Evolutionary conservation across 1,140 invertebrate genomes (phyloP), one percentile per base, ranked within the genome.

Genomic region (Lasaia peninsularis): DNA sequence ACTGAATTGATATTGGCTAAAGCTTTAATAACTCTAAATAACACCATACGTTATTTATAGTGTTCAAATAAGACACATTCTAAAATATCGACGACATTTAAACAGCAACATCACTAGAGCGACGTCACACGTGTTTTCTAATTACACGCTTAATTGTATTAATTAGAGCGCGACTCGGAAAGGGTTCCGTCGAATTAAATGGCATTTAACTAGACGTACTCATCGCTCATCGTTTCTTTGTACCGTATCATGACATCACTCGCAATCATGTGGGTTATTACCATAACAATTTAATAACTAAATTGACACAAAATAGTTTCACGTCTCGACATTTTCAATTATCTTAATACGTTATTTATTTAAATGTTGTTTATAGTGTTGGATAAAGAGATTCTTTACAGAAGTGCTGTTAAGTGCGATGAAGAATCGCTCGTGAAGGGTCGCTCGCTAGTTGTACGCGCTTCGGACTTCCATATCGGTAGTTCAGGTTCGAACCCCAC

Each of bases 61-160:
- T 28, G 24, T 28, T 28, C 8, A 2, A 28, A 28, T 5, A 6
- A 28, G 24, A 6, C 5, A 28, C 8, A 0, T 6, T 2, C 5
- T 6, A 24, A 28, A 28, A 28, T 28, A 51, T 51, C 31, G 50
- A 31, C 5, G 10, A 16, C 50, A 10, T 24, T 16, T 9, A 14
- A 52, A 52, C 50, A 31, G 14, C 35, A 35, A 44, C 75, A 73
- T 63, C 70, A 69, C 73, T 76, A 65, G n/a, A 40, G 33, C 33
- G 24, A 50, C 65, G 63, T 73, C 69, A 73, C 78, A 80, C 79
- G 73, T 75, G 72, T 70, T 69, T 75, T 60, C 66, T 81, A 86
- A 84, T 84, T 79, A 82, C 76, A 64, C 74, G 79, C 63, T 78
- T 73, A 82, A 86, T 86, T 86, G 80, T 75, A 79, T 86, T 86